Base-by-base conservation (phyloP, 2,797 vertebrate species). In the Acanthurus tractus region DNA sequence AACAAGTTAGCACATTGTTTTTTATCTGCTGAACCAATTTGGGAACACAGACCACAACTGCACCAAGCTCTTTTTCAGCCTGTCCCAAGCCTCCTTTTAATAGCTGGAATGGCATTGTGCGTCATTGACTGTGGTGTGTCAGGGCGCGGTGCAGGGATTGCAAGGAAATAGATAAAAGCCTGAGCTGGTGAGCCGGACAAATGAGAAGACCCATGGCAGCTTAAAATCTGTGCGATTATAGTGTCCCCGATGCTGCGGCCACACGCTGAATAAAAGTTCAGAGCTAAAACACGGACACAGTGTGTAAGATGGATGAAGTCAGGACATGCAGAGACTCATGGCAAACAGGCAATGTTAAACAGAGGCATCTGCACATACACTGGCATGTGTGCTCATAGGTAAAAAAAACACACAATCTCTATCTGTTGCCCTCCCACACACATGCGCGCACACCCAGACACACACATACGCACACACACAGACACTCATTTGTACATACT, bases 101-200 rank as follows among this genome's bases (percentile, higher is more conserved):
- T 85, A 76, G 73, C 73, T 72, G 52, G 36, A 67, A 63, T 74
- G 74, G 61, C 69, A 78, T 52, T 82, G 64, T 86, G 74, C n/a
- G 20, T 61, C 76, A 59, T 76, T 81, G 85, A 78, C 85, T 76
- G 72, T 74, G 53, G 45, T 82, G 29, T 80, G 83, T 79, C 63
- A 64, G 74, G 73, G 8, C 8, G 22, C 12, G 45, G 74, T 74
- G 66, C 44, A 71, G 59, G 59, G 53, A 79, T 73, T 78, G 72
- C 40, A 69, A 71, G 22, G 63, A 82, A 89, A 67, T 50, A 77
- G 77, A 76, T 78, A 76, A 79, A 22, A 77, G 57, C 53, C 67
- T 6, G 58, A 79, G 73, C 82, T 85, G 86, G 79, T 90, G 81
- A 88, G 63, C 59, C 68, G 70, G 84, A 90, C 77, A 88, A 86